Percentiles rank a stretch among this genome's conserved stretches.
Conservation (phyloP, 2,797 vertebrate genomes). For the Acipenser oxyrinchus region DNA sequence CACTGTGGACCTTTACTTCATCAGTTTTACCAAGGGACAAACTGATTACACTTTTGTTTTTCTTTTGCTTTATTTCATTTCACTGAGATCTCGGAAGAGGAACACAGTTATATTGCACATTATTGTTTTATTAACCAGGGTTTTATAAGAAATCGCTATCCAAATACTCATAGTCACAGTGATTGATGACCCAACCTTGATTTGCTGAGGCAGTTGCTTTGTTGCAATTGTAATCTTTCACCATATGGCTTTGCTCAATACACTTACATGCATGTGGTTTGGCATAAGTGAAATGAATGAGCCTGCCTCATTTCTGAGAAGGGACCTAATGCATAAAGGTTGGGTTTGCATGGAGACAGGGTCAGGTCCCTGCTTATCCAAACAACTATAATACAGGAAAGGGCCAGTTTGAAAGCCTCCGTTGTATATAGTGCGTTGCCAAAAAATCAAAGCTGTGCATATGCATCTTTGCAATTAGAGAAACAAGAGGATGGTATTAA, state of each 20-base stretch:
- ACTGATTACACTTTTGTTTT: constrained; percentile 1
- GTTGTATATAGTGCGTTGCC: too few relatives aligned
- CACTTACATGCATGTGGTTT: constrained; percentile 3
- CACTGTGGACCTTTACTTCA: not conserved
- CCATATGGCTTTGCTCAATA: constrained; percentile 76
- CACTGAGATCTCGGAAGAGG: constrained; percentile 15
- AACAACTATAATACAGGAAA: constrained; percentile 38
- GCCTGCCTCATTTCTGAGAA: too few relatives aligned
- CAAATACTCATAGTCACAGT: constrained; percentile 60
- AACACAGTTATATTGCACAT: constrained; percentile 40
- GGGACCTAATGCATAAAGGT: too few relatives aligned
- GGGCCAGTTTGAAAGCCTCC: not conserved
- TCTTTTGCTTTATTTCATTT: constrained; percentile 6
- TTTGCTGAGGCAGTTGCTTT: constrained; percentile 75
- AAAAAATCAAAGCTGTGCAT: not conserved
- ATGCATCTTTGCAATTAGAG: too few relatives aligned
- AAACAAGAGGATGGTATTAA: too few relatives aligned
- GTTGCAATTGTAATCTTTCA: constrained; percentile 71
- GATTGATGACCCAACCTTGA: constrained; percentile 72
- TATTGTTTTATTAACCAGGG: constrained; percentile 58
- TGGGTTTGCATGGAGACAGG: constrained; percentile 32
- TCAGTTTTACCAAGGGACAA: not conserved
- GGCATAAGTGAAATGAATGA: too few relatives aligned
- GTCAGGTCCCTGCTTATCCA: constrained; percentile 37
- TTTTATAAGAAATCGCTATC: constrained; percentile 55